Evolutionary conservation across 2,888 invertebrate species (phyloP).

Genomic region (Sylvicola cinctus): DNA sequence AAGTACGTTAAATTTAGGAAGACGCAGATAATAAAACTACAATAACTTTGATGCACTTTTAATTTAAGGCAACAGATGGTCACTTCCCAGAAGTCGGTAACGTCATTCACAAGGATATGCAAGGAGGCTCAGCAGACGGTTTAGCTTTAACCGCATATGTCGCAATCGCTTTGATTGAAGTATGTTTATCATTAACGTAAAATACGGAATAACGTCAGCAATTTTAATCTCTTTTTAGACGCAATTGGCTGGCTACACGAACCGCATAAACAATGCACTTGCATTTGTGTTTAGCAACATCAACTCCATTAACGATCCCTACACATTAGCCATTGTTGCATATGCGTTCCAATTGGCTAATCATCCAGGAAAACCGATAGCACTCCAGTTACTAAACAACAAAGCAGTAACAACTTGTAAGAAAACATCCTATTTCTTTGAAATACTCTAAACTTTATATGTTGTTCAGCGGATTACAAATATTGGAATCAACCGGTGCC

Average conservation of each 20-base stretch:
- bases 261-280: slow-evolving; percentile 53
- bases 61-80: slow-evolving; percentile 54
- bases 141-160: slow-evolving; percentile 65
- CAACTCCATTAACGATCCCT: slow-evolving; percentile 40
- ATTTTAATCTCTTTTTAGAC: slow-evolving; percentile 7
- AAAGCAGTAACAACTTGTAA: slow-evolving; percentile 26
- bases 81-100: slow-evolving; percentile 64
- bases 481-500: too few relatives aligned
- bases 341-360: slow-evolving; percentile 60
- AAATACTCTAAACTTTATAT: too few relatives aligned
- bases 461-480: too few relatives aligned
- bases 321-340: slow-evolving; percentile 56
- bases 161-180: slow-evolving; percentile 50
- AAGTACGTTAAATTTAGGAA: slow-evolving; percentile 25
- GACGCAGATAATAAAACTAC: too few relatives aligned
- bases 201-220: too few relatives aligned
- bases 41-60: too few relatives aligned
- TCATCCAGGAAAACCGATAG: slow-evolving; percentile 43
- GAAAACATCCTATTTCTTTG: not conserved
- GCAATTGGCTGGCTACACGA: slow-evolving; percentile 29
- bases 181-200: too few relatives aligned
- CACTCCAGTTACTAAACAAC: slow-evolving; percentile 30
- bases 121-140: slow-evolving; percentile 48
- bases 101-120: slow-evolving; percentile 52
- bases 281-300: slow-evolving; percentile 53